phyloP scores from a whole-genome alignment of 2,888 invertebrate genomes.

The Callimorpha dominula region DNA sequence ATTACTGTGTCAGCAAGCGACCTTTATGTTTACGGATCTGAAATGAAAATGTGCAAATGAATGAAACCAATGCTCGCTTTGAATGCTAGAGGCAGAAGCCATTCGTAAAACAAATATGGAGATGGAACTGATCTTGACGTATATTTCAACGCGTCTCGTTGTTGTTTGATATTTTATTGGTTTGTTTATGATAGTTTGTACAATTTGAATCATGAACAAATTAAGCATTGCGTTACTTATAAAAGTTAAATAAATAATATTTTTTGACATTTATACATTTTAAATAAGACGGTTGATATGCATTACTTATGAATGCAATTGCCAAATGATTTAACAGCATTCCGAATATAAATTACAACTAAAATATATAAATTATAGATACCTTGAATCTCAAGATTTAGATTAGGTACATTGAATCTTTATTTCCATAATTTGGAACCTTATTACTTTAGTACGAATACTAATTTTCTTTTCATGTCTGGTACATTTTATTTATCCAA shows the following conservation, averaged over 20 bases:
- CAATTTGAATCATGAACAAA: neutral
- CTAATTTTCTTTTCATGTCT: too few relatives aligned
- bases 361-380: too few relatives aligned
- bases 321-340: too few relatives aligned
- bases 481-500: too few relatives aligned
- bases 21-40: conserved; percentile 51
- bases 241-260: neutral
- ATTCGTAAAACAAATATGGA: conserved; percentile 65
- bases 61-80: conserved; percentile 58
- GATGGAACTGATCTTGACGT: conserved; percentile 56
- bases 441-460: too few relatives aligned
- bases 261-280: neutral
- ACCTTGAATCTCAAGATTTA: too few relatives aligned
- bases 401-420: too few relatives aligned
- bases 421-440: too few relatives aligned
- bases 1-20: conserved; percentile 45
- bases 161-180: conserved; percentile 56
- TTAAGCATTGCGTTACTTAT: neutral
- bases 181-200: neutral
- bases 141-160: conserved; percentile 38
- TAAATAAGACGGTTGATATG: neutral
- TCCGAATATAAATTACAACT: too few relatives aligned
- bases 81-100: conserved; percentile 53
- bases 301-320: too few relatives aligned
- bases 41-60: conserved; percentile 62